Conservation (phyloP, 2,888 invertebrate genomes). For the Agriotes lineatus region DNA sequence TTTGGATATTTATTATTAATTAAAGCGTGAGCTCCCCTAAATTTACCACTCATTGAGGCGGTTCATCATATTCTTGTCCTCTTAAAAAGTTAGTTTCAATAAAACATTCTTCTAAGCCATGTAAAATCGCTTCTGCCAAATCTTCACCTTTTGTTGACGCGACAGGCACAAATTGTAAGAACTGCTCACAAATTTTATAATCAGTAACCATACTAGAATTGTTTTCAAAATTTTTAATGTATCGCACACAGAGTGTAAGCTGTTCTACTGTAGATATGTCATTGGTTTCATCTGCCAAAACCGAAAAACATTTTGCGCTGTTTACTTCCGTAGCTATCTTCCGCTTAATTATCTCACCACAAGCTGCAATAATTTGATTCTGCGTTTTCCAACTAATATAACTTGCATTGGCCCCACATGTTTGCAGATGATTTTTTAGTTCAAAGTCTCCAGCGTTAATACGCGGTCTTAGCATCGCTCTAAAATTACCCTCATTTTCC, state of each 20-base stretch:
- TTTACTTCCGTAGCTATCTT: neutral
- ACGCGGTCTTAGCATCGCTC: slow-evolving; percentile 8
- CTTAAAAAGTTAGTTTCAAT: neutral
- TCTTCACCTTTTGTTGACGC: neutral
- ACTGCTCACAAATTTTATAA: neutral
- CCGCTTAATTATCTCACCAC: neutral
- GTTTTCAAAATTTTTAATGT: neutral
- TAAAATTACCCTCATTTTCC: slow-evolving; percentile 21
- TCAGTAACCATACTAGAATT: no score
- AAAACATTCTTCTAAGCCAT: neutral
- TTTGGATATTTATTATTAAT: neutral
- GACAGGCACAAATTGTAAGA: neutral
- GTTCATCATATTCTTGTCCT: neutral
- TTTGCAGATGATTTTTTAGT: slow-evolving; percentile 16
- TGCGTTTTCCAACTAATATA: slow-evolving; percentile 27
- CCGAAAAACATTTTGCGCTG: neutral
- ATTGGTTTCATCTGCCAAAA: neutral
- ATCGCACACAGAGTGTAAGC: neutral
- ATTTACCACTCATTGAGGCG: neutral
- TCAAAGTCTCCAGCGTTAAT: slow-evolving; percentile 9
- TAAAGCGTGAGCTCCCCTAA: neutral
- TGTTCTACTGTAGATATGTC: neutral
- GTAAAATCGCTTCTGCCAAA: neutral
- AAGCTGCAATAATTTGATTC: slow-evolving; percentile 15
- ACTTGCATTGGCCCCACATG: slow-evolving; percentile 1